These are phyloP conservation scores for Takifugu flavidus DNA, from an alignment of 2,113 vertebrate genomes.

Conservation along the genomic window DNA sequence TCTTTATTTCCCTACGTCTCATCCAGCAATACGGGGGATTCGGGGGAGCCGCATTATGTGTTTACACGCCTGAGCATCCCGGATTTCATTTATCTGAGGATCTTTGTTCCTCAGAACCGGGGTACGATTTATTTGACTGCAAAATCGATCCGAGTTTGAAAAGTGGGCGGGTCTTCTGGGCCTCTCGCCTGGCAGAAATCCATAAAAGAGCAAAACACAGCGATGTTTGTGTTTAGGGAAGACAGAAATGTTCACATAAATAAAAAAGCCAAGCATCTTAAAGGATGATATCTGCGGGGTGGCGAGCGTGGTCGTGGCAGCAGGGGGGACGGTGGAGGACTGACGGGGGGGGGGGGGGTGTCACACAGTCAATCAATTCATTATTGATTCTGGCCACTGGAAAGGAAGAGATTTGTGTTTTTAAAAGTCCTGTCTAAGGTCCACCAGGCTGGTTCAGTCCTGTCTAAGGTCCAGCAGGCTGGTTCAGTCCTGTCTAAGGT, in stretches of 20 bases:
- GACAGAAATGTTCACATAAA: no score
- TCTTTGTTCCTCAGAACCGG: no score
- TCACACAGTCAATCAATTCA: conserved; percentile 10
- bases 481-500: neutral
- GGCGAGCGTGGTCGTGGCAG: neutral
- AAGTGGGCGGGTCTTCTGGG: neutral
- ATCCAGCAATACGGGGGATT: neutral
- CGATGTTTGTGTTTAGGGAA: no score
- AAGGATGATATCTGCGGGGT: no score
- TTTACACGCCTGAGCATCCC: neutral
- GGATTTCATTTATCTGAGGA: neutral
- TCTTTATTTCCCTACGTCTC: neutral
- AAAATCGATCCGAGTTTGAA: neutral
- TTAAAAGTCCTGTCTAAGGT: no score
- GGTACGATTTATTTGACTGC: no score
- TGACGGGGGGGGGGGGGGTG: conserved; percentile 3
- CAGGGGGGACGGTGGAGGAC: neutral
- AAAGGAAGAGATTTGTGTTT: conserved; percentile 1
- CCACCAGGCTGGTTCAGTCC: neutral
- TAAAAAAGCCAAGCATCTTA: no score
- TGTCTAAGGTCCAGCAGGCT: neutral
- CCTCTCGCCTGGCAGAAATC: neutral
- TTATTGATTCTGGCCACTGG: conserved; percentile 11
- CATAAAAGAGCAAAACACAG: neutral
- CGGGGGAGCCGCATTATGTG: neutral